Percentiles rank a stretch among this genome's conserved stretches.
These are phyloP conservation scores for Sciurus vulgaris DNA, from an alignment of 2,797 vertebrate genomes.

Conservation along the genomic window DNA sequence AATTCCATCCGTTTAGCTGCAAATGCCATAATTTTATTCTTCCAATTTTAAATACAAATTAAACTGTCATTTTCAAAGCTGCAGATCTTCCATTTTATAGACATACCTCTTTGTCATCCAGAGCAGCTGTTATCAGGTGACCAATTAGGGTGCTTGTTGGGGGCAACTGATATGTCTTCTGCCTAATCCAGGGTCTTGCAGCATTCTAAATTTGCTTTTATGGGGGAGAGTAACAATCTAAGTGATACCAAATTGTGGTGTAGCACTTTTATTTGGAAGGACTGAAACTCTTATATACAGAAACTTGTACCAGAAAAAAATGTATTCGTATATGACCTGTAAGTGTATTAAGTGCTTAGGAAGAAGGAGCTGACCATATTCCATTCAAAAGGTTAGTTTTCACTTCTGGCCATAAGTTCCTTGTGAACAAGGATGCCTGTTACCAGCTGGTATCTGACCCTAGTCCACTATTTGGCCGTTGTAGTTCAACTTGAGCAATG, in stretches of 20 bases:
- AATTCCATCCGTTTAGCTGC: no score
- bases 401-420: neutral
- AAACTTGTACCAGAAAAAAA: slow-evolving; percentile 10
- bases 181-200: neutral
- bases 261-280: neutral
- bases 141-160: neutral
- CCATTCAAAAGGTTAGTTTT: neutral
- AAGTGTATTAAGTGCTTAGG: neutral
- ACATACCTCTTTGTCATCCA: neutral
- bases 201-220: neutral
- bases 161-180: neutral
- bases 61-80: slow-evolving; percentile 63
- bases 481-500: neutral
- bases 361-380: neutral
- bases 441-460: neutral
- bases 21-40: no score
- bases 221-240: neutral
- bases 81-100: neutral
- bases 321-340: neutral
- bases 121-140: neutral
- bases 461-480: neutral
- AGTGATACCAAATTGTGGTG: neutral
- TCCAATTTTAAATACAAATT: slow-evolving; percentile 27
- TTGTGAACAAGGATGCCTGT: slow-evolving; percentile 24
- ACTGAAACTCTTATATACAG: neutral